Conservation (phyloP, 2,888 invertebrate genomes). For the Drosophila subquinaria region DNA sequence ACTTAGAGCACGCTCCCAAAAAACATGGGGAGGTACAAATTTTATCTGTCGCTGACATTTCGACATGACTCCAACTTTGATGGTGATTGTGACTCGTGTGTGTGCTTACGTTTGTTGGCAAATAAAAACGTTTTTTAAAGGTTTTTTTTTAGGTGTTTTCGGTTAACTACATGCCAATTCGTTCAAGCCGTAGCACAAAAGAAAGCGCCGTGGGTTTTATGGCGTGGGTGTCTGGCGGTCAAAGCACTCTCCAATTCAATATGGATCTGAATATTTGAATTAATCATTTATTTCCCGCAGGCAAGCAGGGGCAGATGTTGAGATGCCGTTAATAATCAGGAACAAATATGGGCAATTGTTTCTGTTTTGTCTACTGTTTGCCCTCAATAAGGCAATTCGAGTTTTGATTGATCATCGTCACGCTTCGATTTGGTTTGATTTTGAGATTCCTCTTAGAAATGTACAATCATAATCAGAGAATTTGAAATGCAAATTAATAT, state of each 20-base stretch:
- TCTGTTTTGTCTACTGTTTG: conserved; percentile 46
- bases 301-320: conserved; percentile 19
- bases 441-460: conserved; percentile 23
- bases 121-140: conserved; percentile 34
- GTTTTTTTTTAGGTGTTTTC: conserved; percentile 32
- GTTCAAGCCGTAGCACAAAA: conserved; percentile 58
- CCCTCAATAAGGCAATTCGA: conserved; percentile 59
- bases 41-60: conserved; percentile 75
- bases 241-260: conserved; percentile 64
- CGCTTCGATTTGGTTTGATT: conserved; percentile 12
- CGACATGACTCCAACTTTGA: conserved; percentile 65
- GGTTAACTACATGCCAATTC: conserved; percentile 52
- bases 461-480: conserved; percentile 18
- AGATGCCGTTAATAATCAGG: conserved; percentile 49
- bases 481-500: conserved; percentile 45
- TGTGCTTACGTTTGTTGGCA: conserved; percentile 49
- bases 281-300: conserved; percentile 39
- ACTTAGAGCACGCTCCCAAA: conserved; percentile 68
- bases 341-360: conserved; percentile 47
- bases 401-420: conserved; percentile 69
- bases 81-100: conserved; percentile 42
- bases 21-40: conserved; percentile 67
- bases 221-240: conserved; percentile 73
- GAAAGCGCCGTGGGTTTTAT: conserved; percentile 57
- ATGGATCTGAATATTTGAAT: conserved; percentile 16